phyloP scores from a whole-genome alignment of 2,797 vertebrate genomes.

The Alca torda region DNA sequence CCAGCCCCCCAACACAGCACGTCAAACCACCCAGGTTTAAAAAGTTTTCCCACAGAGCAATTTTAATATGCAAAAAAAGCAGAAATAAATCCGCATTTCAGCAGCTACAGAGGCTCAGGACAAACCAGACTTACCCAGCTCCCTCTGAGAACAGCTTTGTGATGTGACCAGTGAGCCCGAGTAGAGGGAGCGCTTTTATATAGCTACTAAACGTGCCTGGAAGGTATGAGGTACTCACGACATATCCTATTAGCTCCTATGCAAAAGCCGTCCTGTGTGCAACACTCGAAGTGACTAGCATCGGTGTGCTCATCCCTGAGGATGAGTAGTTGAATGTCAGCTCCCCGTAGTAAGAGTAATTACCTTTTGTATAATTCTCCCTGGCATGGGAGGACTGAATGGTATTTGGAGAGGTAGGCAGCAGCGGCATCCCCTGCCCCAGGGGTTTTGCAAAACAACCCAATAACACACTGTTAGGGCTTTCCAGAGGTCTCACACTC shows the following conservation, averaged over 20 bases:
- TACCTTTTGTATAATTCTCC: neutral
- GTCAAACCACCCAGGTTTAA: accelerated
- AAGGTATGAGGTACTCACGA: neutral
- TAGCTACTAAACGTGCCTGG: neutral
- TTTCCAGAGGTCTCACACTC: neutral
- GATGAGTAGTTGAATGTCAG: slow-evolving; percentile 4
- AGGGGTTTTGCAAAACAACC: neutral
- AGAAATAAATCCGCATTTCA: neutral
- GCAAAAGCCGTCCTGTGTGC: neutral
- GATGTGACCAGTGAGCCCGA: neutral
- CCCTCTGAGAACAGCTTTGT: neutral
- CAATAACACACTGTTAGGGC: accelerated
- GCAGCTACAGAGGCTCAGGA: neutral
- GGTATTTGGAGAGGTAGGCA: neutral
- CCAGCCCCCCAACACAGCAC: neutral
- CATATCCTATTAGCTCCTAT: neutral
- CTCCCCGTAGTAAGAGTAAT: neutral
- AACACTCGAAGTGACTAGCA: neutral
- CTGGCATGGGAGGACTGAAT: slow-evolving; percentile 2
- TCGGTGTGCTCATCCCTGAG: neutral
- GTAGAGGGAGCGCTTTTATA: slow-evolving; percentile 13
- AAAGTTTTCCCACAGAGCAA: neutral
- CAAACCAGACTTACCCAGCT: slow-evolving; percentile 20
- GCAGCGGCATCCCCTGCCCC: neutral
- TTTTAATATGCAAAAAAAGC: neutral